Base-by-base conservation (phyloP, 1,140 invertebrate species). In the Sipha flava region DNA sequence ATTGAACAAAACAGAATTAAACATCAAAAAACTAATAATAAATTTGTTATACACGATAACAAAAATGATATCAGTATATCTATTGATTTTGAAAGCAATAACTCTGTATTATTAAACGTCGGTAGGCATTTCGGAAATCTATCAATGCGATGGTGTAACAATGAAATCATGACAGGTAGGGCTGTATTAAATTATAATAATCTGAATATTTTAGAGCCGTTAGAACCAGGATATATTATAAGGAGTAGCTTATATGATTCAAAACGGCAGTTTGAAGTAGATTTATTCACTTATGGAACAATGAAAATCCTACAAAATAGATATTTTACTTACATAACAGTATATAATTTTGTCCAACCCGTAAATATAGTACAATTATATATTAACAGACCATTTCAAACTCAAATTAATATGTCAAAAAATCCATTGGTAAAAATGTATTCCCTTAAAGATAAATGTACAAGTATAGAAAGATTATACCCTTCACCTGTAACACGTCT, bases 361-460 rank as follows among this genome's bases (percentile, higher is more conserved):
- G 7, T 57, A 43, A 52, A 29, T 3, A 57, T 77, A 77, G 73
- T 40, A 3, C 47, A 77, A 14, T 77, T 57, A 37, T 57, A 77
- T 9, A 59, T 57, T 21, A 77, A 54, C 21, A 77, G n/a, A 77
- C 73, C 10, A 43, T 77, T 57, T 12, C 73, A 57, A 18, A 43
- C 23, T 18, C 47, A 77, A 59, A 57, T 57, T n/a, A 16, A 7
- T 18, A 26, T 40, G n/a, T 7, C 10, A 26, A 59, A 70, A 40
- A 81, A 80, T 43, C 81, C 81, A n/a, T 45, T 83, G 14, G 79
- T 83, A 26, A 80, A 79, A 45, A 66, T 83, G 34, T 66, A 66
- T 31, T 81, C 77, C 37, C 45, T 83, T 9, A 83, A 83, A 70
- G 82, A 83, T 54, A 75, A 79, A 21, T 80, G 80, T 68, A 79